These are phyloP conservation scores for Xenentodon cancila DNA, from an alignment of 2,797 vertebrate species.

Conservation along the genomic window DNA sequence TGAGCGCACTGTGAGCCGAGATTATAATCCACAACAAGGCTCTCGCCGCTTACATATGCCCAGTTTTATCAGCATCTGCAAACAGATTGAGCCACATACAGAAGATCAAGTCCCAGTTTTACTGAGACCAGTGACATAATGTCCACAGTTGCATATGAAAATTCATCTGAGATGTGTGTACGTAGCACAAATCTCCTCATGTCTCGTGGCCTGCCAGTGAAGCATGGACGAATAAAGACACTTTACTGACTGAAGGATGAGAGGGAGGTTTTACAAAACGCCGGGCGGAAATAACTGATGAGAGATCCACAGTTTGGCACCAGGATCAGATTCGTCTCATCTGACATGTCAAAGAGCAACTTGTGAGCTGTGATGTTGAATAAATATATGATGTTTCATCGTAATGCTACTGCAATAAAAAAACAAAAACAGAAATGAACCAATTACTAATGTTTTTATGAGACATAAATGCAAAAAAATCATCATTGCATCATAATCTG, in stretches of 20 bases:
- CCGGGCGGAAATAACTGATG: too few species aligned
- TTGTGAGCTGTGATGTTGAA: too few species aligned
- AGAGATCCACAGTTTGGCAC: too few species aligned
- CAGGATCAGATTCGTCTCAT: too few species aligned
- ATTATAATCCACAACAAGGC: slow-evolving; percentile 64
- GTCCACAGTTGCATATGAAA: slow-evolving; percentile 38
- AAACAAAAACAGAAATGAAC: too few species aligned
- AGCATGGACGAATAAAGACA: slow-evolving; percentile 38
- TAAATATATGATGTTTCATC: too few species aligned
- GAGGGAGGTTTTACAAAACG: slow-evolving; percentile 5
- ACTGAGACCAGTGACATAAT: slow-evolving; percentile 47
- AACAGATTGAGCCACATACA: slow-evolving; percentile 16
- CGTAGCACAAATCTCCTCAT: slow-evolving; percentile 46
- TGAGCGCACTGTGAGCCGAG: slow-evolving; percentile 54
- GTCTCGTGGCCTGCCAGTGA: slow-evolving; percentile 30
- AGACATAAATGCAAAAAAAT: too few species aligned
- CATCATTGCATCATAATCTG: too few species aligned
- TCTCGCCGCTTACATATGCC: slow-evolving; percentile 25
- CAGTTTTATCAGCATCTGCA: slow-evolving; percentile 29
- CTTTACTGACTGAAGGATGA: slow-evolving; percentile 34
- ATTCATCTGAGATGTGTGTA: slow-evolving; percentile 37
- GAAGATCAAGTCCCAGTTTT: too few species aligned
- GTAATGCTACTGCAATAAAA: too few species aligned
- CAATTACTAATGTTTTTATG: too few species aligned
- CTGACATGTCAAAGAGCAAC: too few species aligned